Evolutionary conservation across 2,113 vertebrate genomes (phyloP).

Genomic region (Hydrolagus affinis): DNA sequence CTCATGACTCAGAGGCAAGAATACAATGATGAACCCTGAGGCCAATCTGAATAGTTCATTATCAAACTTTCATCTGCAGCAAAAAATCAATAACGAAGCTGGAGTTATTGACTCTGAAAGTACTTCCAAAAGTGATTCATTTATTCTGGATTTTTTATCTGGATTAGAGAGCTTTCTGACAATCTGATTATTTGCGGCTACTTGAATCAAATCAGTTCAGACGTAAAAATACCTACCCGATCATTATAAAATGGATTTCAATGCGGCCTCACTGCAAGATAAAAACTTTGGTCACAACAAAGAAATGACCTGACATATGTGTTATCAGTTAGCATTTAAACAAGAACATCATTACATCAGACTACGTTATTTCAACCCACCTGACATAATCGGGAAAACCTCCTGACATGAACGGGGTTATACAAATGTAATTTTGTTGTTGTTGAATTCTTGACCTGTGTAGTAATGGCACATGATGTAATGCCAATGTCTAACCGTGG

Average conservation of each 20-base stretch:
- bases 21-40: too few relatives aligned
- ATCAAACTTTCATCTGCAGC: too few relatives aligned
- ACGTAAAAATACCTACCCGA: background rate
- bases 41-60: too few relatives aligned
- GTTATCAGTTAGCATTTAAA: background rate
- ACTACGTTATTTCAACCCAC: background rate
- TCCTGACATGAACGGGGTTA: too few relatives aligned
- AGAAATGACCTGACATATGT: background rate
- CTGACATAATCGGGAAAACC: too few relatives aligned
- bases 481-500: background rate
- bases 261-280: background rate
- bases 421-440: too few relatives aligned
- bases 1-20: too few relatives aligned
- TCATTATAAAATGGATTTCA: background rate
- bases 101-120: background rate
- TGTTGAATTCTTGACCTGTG: background rate
- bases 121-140: background rate
- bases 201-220: background rate
- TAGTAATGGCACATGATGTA: background rate
- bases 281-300: background rate
- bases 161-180: background rate
- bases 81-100: background rate
- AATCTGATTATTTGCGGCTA: background rate
- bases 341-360: background rate
- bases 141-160: background rate